Evolutionary conservation across 1,140 invertebrate genomes (phyloP).

Genomic region (Daktulosphaira vitifoliae): DNA sequence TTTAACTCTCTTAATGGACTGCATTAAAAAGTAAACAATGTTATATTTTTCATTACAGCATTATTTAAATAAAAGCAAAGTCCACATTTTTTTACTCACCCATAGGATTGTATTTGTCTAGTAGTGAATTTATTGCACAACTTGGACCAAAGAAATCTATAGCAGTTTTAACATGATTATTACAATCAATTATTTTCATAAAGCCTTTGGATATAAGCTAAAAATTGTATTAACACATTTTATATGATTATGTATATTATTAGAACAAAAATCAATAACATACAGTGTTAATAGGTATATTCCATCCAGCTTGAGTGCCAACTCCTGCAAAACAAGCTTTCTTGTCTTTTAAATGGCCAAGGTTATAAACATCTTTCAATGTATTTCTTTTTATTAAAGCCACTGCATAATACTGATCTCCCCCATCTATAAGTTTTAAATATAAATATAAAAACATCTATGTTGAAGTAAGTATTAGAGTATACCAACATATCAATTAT

Average conservation of each 20-base stretch:
- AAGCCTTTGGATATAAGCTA: constrained; percentile 71
- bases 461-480: neutral
- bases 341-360: constrained; percentile 62
- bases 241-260: constrained; percentile 40
- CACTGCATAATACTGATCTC: constrained; percentile 65
- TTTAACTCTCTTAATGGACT: too few relatives aligned
- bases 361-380: constrained; percentile 51
- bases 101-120: constrained; percentile 89
- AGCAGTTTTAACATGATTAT: constrained; percentile 91
- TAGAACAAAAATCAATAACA: constrained; percentile 40
- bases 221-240: constrained; percentile 37
- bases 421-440: constrained; percentile 35
- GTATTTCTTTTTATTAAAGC: constrained; percentile 68
- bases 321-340: constrained; percentile 85
- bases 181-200: constrained; percentile 81
- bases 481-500: neutral
- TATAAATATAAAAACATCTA: constrained; percentile 41
- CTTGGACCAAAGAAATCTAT: constrained; percentile 81
- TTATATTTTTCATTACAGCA: too few relatives aligned
- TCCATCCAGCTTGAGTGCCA: constrained; percentile 85
- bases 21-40: too few relatives aligned
- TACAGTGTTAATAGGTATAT: constrained; percentile 76
- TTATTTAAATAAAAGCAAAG: too few relatives aligned
- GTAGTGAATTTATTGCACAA: constrained; percentile 85
- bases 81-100: too few relatives aligned